Base-by-base conservation (phyloP, 2,888 invertebrate genomes). In the Campoplex capitator region DNA sequence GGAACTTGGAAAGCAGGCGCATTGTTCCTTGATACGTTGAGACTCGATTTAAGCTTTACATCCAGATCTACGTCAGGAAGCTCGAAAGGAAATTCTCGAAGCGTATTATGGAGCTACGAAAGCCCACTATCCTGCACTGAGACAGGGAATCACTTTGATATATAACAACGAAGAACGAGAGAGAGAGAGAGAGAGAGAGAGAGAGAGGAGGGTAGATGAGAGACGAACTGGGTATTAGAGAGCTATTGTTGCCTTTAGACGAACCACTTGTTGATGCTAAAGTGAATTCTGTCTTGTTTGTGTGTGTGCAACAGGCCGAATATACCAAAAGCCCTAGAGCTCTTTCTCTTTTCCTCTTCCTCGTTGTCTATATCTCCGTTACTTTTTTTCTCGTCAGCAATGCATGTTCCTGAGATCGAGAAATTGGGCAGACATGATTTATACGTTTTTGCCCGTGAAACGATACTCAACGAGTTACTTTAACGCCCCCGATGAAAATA, bases 241-340 rank as follows among this genome's bases (percentile, higher is more conserved):
- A 88, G 87, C 88, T 88, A 90, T 91, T 92, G 91, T 91, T 91
- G 88, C 89, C 85, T 81, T 88, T 89, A 88, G 91, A 91, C 91
- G 89, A 89, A 88, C 92, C 92, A 92, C 92, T 92, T 92, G 92
- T 92, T 91, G 92, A 92, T 90, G 88, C 88, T 86, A 86, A 90
- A 89, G 88, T 84, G 86, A 87, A 90, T 88, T 87, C 71, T 81
- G 70, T 65, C 84, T 86, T 83, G 45, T 48, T 76, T 51, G 67
- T 71, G 51, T 51, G 68, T 23, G 73, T 76, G 84, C 87, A 87
- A 84, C 87, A 87, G 83, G 79, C 87, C 79, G 58, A 82, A 70
- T 62, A 77, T 71, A 67, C 42, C 28, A 65, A 86, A 74, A 62
- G 54, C 76, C 58, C 58, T 28, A 28, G 9, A 58, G 51, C 67